phyloP scores from a whole-genome alignment of 1,140 invertebrate species.

The Apolygus lucorum region DNA sequence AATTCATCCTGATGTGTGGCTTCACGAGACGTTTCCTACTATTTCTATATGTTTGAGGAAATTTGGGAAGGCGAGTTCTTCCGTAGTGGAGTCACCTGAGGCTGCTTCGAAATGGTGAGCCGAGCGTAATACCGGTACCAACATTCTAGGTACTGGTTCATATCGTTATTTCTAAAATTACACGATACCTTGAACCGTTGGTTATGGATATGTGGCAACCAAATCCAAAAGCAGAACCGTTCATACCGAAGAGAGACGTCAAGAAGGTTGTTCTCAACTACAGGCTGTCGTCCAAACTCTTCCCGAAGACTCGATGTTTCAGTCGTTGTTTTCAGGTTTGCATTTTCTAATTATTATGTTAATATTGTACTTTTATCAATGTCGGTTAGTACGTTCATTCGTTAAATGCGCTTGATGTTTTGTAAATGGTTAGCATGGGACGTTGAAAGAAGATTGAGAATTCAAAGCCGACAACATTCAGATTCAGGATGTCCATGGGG shows the following conservation, averaged over 20 bases:
- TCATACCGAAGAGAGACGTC: constrained; percentile 30
- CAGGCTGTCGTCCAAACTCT: constrained; percentile 7
- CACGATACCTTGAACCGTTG: too few species aligned
- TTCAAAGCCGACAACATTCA: neutral
- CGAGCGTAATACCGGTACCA: too few species aligned
- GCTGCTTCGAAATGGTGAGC: too few species aligned
- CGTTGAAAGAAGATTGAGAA: neutral
- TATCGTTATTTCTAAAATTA: too few species aligned
- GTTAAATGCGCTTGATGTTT: neutral
- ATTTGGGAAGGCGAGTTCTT: too few species aligned
- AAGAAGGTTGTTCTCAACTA: neutral
- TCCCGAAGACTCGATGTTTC: constrained; percentile 27
- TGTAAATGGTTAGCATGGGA: neutral
- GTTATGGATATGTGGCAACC: too few species aligned
- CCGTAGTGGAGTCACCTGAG: too few species aligned
- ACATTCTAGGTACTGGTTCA: too few species aligned
- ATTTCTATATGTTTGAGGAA: too few species aligned
- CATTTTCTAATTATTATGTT: neutral
- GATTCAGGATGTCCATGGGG: neutral
- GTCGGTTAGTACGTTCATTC: neutral
- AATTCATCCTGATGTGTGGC: too few species aligned
- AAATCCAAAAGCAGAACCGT: constrained; percentile 32
- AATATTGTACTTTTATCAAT: neutral
- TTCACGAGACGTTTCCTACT: too few species aligned
- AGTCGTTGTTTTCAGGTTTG: constrained; percentile 32